phyloP scores from a whole-genome alignment of 1,140 invertebrate genomes.

The Babylonia areolata region DNA sequence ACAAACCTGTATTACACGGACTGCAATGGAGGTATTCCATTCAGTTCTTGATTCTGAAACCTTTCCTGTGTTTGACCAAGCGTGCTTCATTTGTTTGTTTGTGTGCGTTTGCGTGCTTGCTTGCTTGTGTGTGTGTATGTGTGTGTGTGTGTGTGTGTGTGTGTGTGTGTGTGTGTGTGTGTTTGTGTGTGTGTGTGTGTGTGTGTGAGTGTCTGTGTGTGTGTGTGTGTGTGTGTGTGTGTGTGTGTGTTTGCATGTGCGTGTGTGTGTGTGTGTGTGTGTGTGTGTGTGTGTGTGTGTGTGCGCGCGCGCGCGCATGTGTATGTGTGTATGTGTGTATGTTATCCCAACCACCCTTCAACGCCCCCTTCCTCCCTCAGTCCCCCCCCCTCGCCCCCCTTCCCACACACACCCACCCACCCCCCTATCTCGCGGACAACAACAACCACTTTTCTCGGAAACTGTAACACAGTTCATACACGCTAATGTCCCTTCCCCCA shows the following conservation, averaged over 20 bases:
- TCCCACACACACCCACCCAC: too few relatives aligned
- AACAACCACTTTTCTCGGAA: too few relatives aligned
- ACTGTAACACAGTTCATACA: too few relatives aligned
- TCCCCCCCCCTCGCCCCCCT: too few relatives aligned
- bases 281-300: slow-evolving; percentile 7
- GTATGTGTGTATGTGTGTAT: not conserved
- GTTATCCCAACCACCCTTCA: too few relatives aligned
- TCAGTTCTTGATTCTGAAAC: too few relatives aligned
- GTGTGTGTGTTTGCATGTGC: not conserved
- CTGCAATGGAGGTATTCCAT: too few relatives aligned
- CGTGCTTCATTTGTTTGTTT: not conserved
- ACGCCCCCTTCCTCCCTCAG: too few relatives aligned
- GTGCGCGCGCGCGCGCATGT: not conserved
- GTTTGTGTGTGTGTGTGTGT: not conserved
- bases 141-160: slow-evolving; percentile 10
- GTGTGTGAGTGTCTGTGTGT: not conserved
- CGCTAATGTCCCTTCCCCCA: too few relatives aligned
- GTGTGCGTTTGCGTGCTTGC: not conserved
- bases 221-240: not conserved
- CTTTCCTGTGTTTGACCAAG: too few relatives aligned
- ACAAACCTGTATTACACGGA: too few relatives aligned
- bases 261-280: slow-evolving; percentile 11
- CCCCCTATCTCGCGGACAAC: too few relatives aligned
- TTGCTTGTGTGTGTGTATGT: not conserved
- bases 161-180: slow-evolving; percentile 9